phyloP scores from a whole-genome alignment of 92 coral and sea anemone species.

The Epizoanthus illoricatus region DNA sequence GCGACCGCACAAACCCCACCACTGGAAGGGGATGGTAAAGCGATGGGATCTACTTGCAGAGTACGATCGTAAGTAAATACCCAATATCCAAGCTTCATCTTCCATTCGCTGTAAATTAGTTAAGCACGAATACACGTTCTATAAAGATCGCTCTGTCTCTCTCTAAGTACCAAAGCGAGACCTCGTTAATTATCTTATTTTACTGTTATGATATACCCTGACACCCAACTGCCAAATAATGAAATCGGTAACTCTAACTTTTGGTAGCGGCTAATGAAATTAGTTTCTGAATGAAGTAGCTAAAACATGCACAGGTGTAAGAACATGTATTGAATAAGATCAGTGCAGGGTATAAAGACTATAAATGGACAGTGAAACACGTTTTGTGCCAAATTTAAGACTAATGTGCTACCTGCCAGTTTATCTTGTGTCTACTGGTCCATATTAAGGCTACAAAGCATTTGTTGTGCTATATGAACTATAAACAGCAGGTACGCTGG shows the following conservation, averaged over 20 bases:
- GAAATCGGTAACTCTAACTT: background rate
- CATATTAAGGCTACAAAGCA: background rate
- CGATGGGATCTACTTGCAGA: constrained; percentile 83
- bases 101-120: too few relatives aligned
- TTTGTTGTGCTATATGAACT: too few relatives aligned
- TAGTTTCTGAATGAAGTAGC: background rate
- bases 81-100: too few relatives aligned
- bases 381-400: too few relatives aligned
- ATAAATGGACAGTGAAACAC: too few relatives aligned
- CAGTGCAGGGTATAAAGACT: background rate
- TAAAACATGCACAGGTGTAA: background rate
- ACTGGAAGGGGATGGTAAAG: constrained; percentile 49
- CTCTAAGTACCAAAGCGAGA: too few relatives aligned
- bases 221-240: constrained; percentile 18
- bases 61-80: constrained; percentile 77
- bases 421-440: constrained; percentile 24
- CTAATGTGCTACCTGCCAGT: constrained; percentile 5
- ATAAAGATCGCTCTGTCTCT: too few relatives aligned
- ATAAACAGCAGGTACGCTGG: too few relatives aligned
- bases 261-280: background rate
- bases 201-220: background rate
- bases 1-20: constrained; percentile 41
- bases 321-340: background rate
- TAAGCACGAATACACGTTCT: too few relatives aligned
- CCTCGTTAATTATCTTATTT: background rate